phyloP scores from a whole-genome alignment of 2,797 vertebrate species.

The Sebastes wilsoni region DNA sequence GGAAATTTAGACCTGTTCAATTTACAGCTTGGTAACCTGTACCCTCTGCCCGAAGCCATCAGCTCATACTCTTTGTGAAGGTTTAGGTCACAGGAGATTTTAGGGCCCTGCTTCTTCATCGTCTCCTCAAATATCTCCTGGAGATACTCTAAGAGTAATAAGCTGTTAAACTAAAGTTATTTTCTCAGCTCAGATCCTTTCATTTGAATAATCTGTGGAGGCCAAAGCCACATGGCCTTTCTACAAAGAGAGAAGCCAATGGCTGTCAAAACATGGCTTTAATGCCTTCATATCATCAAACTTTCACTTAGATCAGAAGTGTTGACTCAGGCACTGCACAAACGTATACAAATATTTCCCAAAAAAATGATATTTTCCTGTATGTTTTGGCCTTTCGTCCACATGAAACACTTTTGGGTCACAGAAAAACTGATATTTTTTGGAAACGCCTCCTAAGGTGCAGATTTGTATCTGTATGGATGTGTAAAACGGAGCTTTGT shows the following conservation, averaged over 20 bases:
- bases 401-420: too few relatives aligned
- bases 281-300: neutral
- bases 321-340: neutral
- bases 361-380: too few relatives aligned
- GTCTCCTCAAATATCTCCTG: neutral
- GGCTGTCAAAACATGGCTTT: neutral
- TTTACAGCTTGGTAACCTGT: neutral
- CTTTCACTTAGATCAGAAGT: neutral
- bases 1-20: neutral
- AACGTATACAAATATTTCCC: too few relatives aligned
- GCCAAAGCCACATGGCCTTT: neutral
- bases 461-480: too few relatives aligned
- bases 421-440: too few relatives aligned
- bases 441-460: too few relatives aligned
- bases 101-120: neutral
- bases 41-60: neutral
- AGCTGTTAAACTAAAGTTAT: neutral
- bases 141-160: neutral
- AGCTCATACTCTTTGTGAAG: neutral
- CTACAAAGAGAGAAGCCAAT: neutral
- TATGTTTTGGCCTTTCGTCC: too few relatives aligned
- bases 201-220: neutral
- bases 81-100: neutral
- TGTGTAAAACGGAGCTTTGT: too few relatives aligned
- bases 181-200: neutral